Conservation (phyloP, 2,797 vertebrate species). For the Vespertilio murinus region DNA sequence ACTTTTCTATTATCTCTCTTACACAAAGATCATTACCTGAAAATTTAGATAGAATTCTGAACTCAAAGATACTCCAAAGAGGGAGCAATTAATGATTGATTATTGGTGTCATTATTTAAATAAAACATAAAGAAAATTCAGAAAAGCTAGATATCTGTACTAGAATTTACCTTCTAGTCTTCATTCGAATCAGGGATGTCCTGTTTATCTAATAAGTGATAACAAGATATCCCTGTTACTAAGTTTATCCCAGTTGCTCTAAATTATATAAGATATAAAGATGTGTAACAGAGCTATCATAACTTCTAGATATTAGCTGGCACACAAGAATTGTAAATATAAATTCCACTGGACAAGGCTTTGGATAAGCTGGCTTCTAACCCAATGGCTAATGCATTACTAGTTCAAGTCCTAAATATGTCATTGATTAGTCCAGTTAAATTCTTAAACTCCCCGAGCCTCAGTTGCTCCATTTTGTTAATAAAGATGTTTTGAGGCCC, state of each 20-base stretch:
- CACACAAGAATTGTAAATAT: neutral
- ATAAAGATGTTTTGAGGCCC: no score
- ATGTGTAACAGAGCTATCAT: neutral
- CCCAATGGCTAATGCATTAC: neutral
- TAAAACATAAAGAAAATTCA: neutral
- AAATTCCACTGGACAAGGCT: neutral
- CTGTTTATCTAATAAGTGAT: no score
- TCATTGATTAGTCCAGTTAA: neutral
- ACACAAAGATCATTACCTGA: neutral
- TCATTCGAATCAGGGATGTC: neutral
- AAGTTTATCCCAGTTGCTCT: neutral
- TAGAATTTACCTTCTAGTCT: neutral
- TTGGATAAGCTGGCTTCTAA: neutral
- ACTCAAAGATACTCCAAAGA: neutral
- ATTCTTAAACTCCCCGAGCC: no score
- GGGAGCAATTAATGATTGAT: neutral
- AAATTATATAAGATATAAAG: neutral
- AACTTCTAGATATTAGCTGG: neutral
- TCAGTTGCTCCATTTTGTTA: no score
- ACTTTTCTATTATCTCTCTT: neutral
- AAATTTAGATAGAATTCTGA: neutral
- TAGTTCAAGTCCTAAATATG: neutral
- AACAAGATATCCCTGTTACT: no score
- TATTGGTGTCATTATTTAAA: neutral
- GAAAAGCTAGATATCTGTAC: neutral